Percentiles rank a stretch among this genome's conserved stretches.
Evolutionary conservation across 2,888 invertebrate genomes (phyloP).

Genomic region (Cremastinae sp.): DNA sequence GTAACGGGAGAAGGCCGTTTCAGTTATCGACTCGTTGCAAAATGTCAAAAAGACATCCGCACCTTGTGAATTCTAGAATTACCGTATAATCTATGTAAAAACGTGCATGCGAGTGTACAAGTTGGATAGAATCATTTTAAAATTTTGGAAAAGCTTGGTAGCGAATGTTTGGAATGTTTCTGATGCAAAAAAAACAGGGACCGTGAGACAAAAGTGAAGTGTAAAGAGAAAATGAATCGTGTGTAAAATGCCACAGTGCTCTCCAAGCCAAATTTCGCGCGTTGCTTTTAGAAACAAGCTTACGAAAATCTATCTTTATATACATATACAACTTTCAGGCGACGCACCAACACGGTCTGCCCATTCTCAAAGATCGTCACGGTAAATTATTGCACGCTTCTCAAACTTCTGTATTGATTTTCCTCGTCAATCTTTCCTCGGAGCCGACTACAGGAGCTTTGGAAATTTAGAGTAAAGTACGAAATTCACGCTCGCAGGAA

Average conservation of each 20-base stretch:
- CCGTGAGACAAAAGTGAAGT: slow-evolving; percentile 11
- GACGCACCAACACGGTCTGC: background rate
- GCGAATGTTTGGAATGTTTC: slow-evolving; percentile 50
- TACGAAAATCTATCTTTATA: slow-evolving; percentile 31
- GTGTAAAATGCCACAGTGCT: slow-evolving; percentile 37
- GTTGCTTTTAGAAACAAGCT: slow-evolving; percentile 52
- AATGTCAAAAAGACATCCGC: slow-evolving; percentile 15
- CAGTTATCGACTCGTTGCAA: background rate
- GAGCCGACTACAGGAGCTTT: too few relatives aligned
- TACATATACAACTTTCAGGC: slow-evolving; percentile 56
- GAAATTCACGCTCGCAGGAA: too few relatives aligned
- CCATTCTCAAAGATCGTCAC: background rate
- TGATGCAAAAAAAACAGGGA: background rate
- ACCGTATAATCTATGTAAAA: slow-evolving; percentile 39
- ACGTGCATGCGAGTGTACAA: slow-evolving; percentile 34
- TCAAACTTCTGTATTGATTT: too few relatives aligned
- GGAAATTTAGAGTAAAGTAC: too few relatives aligned
- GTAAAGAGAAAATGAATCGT: slow-evolving; percentile 8
- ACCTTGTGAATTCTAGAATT: slow-evolving; percentile 6
- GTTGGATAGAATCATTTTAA: slow-evolving; percentile 35
- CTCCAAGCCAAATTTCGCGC: slow-evolving; percentile 48
- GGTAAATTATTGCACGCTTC: background rate
- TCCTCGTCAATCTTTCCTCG: too few relatives aligned
- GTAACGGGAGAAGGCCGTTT: slow-evolving; percentile 26
- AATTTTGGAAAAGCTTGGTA: slow-evolving; percentile 40